A percentile compares a stretch with the other conserved stretches of the same genome.
Conservation (phyloP, 2,797 vertebrate genomes). For the Enteromius mattozi region DNA sequence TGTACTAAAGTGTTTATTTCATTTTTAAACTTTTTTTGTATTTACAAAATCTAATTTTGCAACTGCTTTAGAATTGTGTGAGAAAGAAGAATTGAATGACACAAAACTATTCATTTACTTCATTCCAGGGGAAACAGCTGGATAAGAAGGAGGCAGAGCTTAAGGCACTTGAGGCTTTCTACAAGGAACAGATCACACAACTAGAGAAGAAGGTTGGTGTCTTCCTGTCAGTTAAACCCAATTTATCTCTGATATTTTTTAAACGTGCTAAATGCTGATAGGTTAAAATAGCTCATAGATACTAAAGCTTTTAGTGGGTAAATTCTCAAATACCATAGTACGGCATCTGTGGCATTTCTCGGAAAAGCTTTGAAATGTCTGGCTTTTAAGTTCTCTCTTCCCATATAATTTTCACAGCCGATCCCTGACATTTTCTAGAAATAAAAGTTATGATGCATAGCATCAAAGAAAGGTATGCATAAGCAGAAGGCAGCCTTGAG, state of each 20-base stretch:
- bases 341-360: constrained; percentile 7
- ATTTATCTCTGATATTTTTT: neutral
- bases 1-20: neutral
- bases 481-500: neutral
- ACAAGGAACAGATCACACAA: constrained; percentile 86
- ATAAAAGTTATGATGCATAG: constrained; percentile 38
- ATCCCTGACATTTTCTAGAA: constrained; percentile 61
- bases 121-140: constrained; percentile 80
- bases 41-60: neutral
- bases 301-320: constrained; percentile 12
- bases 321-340: constrained; percentile 21
- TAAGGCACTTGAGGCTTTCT: constrained; percentile 82
- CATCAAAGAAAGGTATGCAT: constrained; percentile 15
- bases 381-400: constrained; percentile 41
- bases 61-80: neutral
- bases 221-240: neutral
- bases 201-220: constrained; percentile 87
- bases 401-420: constrained; percentile 35
- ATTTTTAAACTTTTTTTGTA: no score
- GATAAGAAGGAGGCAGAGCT: constrained; percentile 86
- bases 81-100: neutral
- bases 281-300: neutral
- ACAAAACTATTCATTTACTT: constrained; percentile 13
- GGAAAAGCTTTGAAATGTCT: constrained; percentile 20
- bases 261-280: neutral